Conservation (phyloP, 1,140 invertebrate genomes). For the Dolichoris vasculosae region DNA sequence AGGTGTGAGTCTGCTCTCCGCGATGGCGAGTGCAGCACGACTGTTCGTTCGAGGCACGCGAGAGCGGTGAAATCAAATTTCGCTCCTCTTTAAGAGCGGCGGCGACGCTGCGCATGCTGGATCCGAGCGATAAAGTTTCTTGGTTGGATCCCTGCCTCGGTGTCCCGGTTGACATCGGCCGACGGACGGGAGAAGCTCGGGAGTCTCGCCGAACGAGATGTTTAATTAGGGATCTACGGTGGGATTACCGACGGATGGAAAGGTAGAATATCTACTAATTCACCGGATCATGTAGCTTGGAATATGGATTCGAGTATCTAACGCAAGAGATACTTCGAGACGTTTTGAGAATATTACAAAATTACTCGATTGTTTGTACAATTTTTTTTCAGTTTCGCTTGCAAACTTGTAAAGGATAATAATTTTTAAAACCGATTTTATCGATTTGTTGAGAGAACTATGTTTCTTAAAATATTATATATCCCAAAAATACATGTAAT, state of each 20-base stretch:
- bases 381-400: no score
- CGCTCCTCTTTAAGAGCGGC: conserved; percentile 54
- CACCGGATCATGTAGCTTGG: no score
- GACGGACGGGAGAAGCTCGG: background rate
- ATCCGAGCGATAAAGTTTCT: background rate
- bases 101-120: conserved; percentile 9
- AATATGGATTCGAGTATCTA: no score
- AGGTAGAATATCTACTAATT: background rate
- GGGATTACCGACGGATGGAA: background rate
- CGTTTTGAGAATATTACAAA: no score
- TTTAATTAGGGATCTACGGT: background rate
- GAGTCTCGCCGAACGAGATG: background rate
- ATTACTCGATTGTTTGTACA: no score
- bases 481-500: no score
- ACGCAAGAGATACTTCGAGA: no score
- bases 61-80: conserved; percentile 60
- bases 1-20: conserved; percentile 51
- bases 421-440: no score
- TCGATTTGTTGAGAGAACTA: no score
- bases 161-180: background rate
- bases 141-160: background rate
- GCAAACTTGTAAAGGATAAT: no score
- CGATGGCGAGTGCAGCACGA: conserved; percentile 64
- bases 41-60: conserved; percentile 56
- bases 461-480: no score